Percentiles rank a stretch among this genome's conserved stretches.
These are phyloP conservation scores for Cheilinus undulatus DNA, from an alignment of 2,113 vertebrate species.

Conservation along the genomic window DNA sequence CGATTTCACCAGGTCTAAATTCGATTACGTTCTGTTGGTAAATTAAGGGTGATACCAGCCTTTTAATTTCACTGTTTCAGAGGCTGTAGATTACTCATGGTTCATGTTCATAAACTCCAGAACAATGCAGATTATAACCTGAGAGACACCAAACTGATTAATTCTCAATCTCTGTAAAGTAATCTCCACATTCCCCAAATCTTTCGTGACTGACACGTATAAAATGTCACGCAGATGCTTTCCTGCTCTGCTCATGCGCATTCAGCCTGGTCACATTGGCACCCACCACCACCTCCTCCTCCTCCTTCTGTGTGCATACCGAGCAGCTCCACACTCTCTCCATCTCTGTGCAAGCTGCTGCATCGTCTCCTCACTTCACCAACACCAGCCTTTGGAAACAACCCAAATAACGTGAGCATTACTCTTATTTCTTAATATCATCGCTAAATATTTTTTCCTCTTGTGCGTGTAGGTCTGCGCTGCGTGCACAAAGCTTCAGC, in stretches of 20 bases:
- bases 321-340: constrained; percentile 3
- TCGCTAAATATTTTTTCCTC: neutral
- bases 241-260: constrained; percentile 8
- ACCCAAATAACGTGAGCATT: constrained; percentile 3
- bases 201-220: neutral
- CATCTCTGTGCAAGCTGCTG: constrained; percentile 9
- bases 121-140: too few relatives aligned
- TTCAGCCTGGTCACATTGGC: constrained; percentile 1
- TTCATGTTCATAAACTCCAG: neutral
- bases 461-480: neutral
- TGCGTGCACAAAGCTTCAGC: constrained; percentile 11
- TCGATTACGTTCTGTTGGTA: too few relatives aligned
- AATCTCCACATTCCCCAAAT: neutral
- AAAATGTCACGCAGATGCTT: neutral
- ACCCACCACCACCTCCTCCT: neutral
- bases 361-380: neutral
- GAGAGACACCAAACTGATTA: neutral
- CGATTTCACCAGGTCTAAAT: too few relatives aligned
- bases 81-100: neutral
- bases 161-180: neutral
- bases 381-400: neutral
- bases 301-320: neutral
- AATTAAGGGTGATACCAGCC: too few relatives aligned
- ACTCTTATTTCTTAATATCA: neutral
- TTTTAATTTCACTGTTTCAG: neutral